Evolutionary conservation across 2,888 invertebrate genomes (phyloP).

Genomic region (Chaitophorus viminalis): DNA sequence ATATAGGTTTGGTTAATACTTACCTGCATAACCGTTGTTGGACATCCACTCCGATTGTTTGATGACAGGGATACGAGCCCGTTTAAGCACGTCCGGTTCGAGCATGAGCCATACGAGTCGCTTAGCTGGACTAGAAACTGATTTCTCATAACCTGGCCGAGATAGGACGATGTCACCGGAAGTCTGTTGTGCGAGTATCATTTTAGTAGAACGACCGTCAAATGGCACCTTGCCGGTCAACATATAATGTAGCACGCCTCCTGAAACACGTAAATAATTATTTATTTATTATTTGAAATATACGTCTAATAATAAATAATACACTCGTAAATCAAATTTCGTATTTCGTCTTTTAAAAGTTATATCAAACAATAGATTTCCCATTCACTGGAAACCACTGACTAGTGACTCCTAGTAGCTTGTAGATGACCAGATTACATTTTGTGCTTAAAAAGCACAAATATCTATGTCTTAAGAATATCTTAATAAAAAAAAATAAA

Average conservation of each 20-base stretch:
- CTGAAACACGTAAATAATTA: constrained; percentile 11
- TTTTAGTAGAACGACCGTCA: background rate
- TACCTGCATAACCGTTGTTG: background rate
- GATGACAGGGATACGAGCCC: constrained; percentile 13
- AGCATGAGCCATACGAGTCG: constrained; percentile 33
- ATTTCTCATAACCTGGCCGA: background rate
- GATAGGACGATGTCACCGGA: constrained; percentile 31
- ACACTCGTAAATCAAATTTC: too few species aligned
- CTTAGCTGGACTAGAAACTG: background rate
- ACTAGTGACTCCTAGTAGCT: too few species aligned
- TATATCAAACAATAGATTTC: too few species aligned
- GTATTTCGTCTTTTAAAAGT: too few species aligned
- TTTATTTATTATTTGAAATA: too few species aligned
- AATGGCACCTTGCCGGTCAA: constrained; percentile 44
- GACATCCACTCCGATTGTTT: constrained; percentile 46
- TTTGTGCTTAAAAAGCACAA: too few species aligned
- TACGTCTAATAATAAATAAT: too few species aligned
- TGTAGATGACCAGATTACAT: too few species aligned
- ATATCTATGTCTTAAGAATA: too few species aligned
- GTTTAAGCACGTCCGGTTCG: constrained; percentile 50
- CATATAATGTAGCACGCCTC: constrained; percentile 53
- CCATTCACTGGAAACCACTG: too few species aligned
- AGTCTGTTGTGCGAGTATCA: constrained; percentile 38
- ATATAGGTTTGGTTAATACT: too few species aligned
- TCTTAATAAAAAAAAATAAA: too few species aligned